These are phyloP conservation scores for Chrosomus eos DNA, from an alignment of 2,797 vertebrate genomes.

Conservation along the genomic window DNA sequence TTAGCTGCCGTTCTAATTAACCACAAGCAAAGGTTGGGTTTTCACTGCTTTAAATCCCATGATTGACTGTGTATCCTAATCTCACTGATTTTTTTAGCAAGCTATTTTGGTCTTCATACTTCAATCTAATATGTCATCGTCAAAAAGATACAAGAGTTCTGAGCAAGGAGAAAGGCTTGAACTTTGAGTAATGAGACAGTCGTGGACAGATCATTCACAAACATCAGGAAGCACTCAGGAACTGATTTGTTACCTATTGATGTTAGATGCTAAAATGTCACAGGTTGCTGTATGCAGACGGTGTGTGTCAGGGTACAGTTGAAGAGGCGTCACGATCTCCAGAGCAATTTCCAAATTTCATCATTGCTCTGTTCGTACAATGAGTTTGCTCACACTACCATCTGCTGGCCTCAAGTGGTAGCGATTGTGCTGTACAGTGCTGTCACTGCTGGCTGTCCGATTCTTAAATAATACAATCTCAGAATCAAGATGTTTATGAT, in stretches of 20 bases:
- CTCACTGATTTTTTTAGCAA: background rate
- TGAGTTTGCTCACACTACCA: slow-evolving; percentile 81
- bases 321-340: slow-evolving; percentile 4
- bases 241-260: slow-evolving; percentile 14
- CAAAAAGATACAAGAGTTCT: slow-evolving; percentile 3
- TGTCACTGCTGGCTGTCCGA: background rate
- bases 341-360: slow-evolving; percentile 2
- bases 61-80: background rate
- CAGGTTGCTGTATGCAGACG: background rate
- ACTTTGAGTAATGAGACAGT: slow-evolving; percentile 32
- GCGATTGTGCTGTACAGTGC: background rate
- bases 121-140: slow-evolving; percentile 13
- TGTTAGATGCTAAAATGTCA: slow-evolving; percentile 16
- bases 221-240: slow-evolving; percentile 11
- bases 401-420: slow-evolving; percentile 70
- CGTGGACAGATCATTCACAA: background rate
- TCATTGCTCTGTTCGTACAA: background rate
- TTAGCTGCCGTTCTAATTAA: slow-evolving; percentile 31
- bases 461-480: background rate
- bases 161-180: background rate
- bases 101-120: background rate
- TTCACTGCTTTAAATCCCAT: background rate
- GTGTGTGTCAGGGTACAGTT: background rate
- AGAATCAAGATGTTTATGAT: background rate
- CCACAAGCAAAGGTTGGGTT: background rate